Evolutionary conservation across 2,888 invertebrate species (phyloP).

Genomic region (Andrena marginata): DNA sequence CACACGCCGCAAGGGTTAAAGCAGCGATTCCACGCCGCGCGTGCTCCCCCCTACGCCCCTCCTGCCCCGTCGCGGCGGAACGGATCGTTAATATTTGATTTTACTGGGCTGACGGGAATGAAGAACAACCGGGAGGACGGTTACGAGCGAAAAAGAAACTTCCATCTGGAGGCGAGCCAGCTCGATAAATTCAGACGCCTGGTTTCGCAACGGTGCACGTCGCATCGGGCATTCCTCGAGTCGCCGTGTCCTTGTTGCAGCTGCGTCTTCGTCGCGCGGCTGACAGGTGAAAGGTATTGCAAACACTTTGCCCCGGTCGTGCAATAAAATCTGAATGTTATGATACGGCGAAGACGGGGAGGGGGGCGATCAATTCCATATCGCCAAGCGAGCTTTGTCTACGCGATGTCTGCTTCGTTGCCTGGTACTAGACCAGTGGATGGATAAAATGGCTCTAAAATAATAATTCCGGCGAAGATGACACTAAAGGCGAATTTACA

Average conservation of each 20-base stretch:
- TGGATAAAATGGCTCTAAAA: neutral
- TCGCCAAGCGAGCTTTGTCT: slow-evolving; percentile 29
- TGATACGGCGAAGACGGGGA: slow-evolving; percentile 43
- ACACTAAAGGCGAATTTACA: too few relatives aligned
- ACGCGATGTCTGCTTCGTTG: neutral
- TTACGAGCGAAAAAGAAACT: slow-evolving; percentile 50
- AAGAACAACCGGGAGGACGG: slow-evolving; percentile 55
- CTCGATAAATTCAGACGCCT: slow-evolving; percentile 69
- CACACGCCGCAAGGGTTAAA: slow-evolving; percentile 48
- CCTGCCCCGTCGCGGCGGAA: neutral
- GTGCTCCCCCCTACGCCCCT: slow-evolving; percentile 28
- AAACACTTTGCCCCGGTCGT: slow-evolving; percentile 22
- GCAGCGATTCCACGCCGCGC: slow-evolving; percentile 30
- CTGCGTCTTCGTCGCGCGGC: slow-evolving; percentile 41
- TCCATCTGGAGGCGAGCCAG: slow-evolving; percentile 66
- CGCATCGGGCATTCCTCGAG: slow-evolving; percentile 45
- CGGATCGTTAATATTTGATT: slow-evolving; percentile 73
- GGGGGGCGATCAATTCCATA: slow-evolving; percentile 43
- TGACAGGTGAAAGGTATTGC: slow-evolving; percentile 68
- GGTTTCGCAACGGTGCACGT: slow-evolving; percentile 49
- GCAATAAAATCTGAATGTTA: slow-evolving; percentile 58
- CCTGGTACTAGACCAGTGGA: neutral
- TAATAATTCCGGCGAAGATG: too few relatives aligned
- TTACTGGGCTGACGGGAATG: slow-evolving; percentile 64
- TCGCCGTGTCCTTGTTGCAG: slow-evolving; percentile 55